Conservation (phyloP, 1,140 invertebrate genomes). For the Belonocnema kinseyi region DNA sequence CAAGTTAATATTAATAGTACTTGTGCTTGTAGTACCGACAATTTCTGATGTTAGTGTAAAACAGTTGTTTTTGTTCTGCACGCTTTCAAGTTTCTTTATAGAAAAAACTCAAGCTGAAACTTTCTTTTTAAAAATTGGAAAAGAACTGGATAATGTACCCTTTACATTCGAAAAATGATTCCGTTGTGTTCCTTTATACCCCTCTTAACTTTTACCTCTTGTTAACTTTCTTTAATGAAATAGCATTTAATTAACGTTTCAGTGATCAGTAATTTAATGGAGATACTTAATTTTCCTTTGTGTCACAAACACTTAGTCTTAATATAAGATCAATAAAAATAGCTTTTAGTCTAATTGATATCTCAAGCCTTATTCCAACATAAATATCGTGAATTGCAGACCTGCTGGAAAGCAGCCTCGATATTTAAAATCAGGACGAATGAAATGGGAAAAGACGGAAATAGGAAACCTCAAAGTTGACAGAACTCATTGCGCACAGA, state of each 20-base stretch:
- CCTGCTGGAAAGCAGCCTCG: not conserved
- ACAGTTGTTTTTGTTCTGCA: no score
- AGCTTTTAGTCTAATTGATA: not conserved
- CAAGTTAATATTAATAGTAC: no score
- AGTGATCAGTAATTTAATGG: not conserved
- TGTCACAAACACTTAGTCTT: not conserved
- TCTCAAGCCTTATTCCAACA: not conserved
- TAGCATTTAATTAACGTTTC: not conserved
- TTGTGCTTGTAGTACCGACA: no score
- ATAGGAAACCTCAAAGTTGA: constrained; percentile 24
- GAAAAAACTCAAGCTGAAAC: no score
- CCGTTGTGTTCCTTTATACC: no score
- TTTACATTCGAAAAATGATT: no score
- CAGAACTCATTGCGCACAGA: constrained; percentile 17
- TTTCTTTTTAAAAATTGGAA: no score
- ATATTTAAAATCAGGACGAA: constrained; percentile 17
- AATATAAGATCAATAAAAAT: not conserved
- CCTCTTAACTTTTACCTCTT: no score
- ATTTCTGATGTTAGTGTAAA: no score
- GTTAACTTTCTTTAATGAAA: not conserved
- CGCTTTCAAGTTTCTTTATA: no score
- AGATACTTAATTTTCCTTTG: not conserved
- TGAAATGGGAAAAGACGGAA: constrained; percentile 27
- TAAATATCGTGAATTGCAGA: not conserved
- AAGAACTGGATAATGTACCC: no score